Evolutionary conservation across 2,113 vertebrate species (phyloP), one percentile per base, ranked within the genome.

Genomic region (Camelus dromedarius): DNA sequence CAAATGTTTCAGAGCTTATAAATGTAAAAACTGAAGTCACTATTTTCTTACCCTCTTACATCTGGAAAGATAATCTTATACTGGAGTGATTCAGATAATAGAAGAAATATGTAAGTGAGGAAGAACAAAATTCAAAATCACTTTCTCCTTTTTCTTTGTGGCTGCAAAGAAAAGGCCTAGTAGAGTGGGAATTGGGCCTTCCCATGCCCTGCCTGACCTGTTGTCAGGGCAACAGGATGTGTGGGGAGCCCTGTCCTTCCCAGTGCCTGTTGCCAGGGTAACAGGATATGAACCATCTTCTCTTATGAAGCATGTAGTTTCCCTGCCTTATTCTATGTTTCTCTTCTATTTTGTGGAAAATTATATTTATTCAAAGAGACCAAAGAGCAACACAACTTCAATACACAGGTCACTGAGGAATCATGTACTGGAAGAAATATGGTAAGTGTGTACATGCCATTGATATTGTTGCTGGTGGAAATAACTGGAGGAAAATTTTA

Each of bases 201-300:
- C 93, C 77, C 89, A 94, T 95, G 66, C 89, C 95, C 79, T 89
- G 58, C 22, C 62, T 92, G 92, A 96, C 92, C 96, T 98, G 95
- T 97, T 97, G 93, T 97, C 95, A 95, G 82, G 96, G 96, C 91
- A 97, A 97, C 96, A 93, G 67, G 62, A 97, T 96, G 62, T 88
- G 58, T 91, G 58, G 91, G 85, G 76, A 98, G 89, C 54, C 52
- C 77, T 84, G 77, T 94, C 18, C 82, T 96, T 89, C 81, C 82
- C 38, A 83, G 82, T 58, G 46, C 60, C 81, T 96, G 94, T 97
- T 97, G 77, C 96, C 77, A 97, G 56, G 94, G 96, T 91, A 97
- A 97, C 96, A 79, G 60, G 56, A 87, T 86, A 91, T 4, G 73
- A 97, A 96, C 89, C 60, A 95, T 85, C 82, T 94, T 94, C 56